phyloP scores from a whole-genome alignment of 2,113 vertebrate genomes.

The Melanocharis versteri region DNA sequence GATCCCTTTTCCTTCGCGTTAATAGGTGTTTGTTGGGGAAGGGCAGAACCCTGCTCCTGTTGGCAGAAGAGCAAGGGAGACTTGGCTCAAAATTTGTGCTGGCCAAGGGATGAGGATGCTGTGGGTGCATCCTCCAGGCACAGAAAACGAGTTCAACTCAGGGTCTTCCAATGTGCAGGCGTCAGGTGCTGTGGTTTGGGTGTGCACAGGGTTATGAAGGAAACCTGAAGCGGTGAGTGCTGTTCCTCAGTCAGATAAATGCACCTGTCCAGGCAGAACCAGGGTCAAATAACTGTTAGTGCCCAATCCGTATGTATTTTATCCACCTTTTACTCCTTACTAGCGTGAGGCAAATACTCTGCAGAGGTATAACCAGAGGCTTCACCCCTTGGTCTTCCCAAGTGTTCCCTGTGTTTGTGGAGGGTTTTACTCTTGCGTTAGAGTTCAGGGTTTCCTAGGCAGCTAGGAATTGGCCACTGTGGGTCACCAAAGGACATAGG shows the following conservation, averaged over 20 bases:
- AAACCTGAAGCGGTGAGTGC: background rate
- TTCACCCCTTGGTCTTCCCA: background rate
- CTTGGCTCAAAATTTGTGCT: background rate
- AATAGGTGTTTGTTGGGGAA: background rate
- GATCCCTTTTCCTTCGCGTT: accelerated
- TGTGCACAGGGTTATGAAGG: accelerated
- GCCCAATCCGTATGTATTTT: background rate
- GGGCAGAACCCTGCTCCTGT: accelerated
- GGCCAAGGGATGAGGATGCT: background rate
- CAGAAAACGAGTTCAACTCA: background rate
- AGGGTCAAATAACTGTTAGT: background rate
- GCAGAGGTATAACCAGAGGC: background rate
- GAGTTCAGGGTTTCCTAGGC: background rate
- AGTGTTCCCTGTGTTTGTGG: background rate
- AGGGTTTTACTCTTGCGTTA: background rate
- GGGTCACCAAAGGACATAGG: background rate
- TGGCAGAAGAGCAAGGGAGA: background rate
- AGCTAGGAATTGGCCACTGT: background rate
- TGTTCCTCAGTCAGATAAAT: background rate
- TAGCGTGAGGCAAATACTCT: background rate
- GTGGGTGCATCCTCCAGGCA: background rate
- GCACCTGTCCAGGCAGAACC: background rate
- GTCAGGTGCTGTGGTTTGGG: background rate
- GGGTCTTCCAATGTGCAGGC: accelerated
- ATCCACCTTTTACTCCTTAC: background rate